These are phyloP conservation scores for Venturia canescens DNA, from an alignment of 1,140 invertebrate species.

Conservation along the genomic window DNA sequence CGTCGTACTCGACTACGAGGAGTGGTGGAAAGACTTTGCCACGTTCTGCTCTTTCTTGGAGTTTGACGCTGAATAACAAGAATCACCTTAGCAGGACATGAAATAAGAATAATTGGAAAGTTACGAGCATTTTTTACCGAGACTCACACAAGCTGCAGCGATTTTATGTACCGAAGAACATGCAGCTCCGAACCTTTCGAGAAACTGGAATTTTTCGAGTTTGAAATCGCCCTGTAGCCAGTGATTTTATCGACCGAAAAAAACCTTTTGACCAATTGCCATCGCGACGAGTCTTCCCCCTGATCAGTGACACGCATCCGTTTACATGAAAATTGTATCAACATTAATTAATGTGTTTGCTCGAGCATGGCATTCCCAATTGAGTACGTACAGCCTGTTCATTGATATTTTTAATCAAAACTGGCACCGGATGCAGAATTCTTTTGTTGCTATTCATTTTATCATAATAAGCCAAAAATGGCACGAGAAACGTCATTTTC, in stretches of 20 bases:
- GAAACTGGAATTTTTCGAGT: conserved; percentile 57
- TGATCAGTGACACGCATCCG: too few species aligned
- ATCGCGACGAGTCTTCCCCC: conserved; percentile 72
- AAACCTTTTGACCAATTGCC: conserved; percentile 82
- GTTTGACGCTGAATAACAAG: conserved; percentile 69
- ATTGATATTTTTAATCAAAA: conserved; percentile 74
- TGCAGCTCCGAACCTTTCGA: conserved; percentile 53
- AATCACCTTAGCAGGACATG: conserved; percentile 47
- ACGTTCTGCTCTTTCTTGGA: conserved; percentile 73
- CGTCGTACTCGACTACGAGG: conserved; percentile 78
- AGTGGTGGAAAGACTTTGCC: conserved; percentile 81
- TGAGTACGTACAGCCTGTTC: conserved; percentile 52
- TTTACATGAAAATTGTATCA: conserved; percentile 22
- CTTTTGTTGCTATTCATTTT: conserved; percentile 68
- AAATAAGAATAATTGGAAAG: too few species aligned
- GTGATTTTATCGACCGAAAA: conserved; percentile 82
- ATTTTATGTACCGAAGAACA: conserved; percentile 72
- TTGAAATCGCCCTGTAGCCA: conserved; percentile 67
- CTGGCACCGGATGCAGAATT: conserved; percentile 79
- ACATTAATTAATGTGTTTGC: conserved; percentile 65
- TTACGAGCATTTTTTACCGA: conserved; percentile 23
- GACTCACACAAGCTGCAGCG: conserved; percentile 71
- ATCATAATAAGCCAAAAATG: conserved; percentile 77
- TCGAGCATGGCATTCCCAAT: background rate
- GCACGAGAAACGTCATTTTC: conserved; percentile 78